Base-by-base conservation (phyloP, 2,113 vertebrate genomes). In the Chionis minor region DNA sequence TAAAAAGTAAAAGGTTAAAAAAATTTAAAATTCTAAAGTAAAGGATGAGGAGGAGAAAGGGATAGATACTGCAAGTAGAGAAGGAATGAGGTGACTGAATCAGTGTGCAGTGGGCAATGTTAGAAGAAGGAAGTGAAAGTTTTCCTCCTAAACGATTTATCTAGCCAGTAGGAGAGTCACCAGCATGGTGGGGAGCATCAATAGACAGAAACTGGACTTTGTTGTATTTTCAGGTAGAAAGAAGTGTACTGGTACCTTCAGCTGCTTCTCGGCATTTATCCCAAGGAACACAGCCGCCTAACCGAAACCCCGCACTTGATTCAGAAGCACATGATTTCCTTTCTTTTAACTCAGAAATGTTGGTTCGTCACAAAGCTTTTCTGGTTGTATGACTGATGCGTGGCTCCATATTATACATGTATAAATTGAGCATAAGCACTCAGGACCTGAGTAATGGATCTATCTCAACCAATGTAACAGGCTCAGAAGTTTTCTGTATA, bases 401-500 rank as follows among this genome's bases (percentile, higher is more conserved):
- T 75, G 27, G 23, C 7, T 58, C 44, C 6, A 28, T 45, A 51
- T 45, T 85, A 40, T 4, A 45, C 4, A 11, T 5, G 8, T 55
- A 69, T 21, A 81, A 70, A 74, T 66, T 14, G 33, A 4, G 2
- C 23, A 22, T 44, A n/a, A 74, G 5, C 14, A 55, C 69, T 72
- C 2, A 1, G 22, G 5, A 22, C 44, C 28, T 30, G 44, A 18
- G 1, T 27, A 35, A 5, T 67, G 23, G 20, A 18, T 77, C 15
- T 35, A 8, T 62, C 65, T 88, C 51, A 87, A 61, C 4, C 38
- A 63, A 7, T 14, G 7, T 42, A 65, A 44, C 3, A 85, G 21
- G 10, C 2, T 4, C 3, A 0, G 4, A 3, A n/a, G 9, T 45
- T 54, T 47, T 84, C 11, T 45, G 6, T n/a, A 11, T 33, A 3